Conservation (phyloP, 2,113 vertebrate species). For the Laterallus jamaicensis region DNA sequence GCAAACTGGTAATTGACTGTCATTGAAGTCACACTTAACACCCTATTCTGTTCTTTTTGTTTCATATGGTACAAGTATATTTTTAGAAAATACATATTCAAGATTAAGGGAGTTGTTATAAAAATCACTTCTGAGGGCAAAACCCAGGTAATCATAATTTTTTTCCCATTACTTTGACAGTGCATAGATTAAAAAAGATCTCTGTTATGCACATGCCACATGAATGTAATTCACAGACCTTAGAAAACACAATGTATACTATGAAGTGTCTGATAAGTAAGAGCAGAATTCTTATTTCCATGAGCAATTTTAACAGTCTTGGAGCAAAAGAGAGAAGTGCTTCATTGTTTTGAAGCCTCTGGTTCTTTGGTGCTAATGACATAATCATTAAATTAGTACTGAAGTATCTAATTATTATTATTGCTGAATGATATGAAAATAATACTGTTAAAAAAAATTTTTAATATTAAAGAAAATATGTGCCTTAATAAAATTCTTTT, state of each 20-base stretch:
- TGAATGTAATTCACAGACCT: background rate
- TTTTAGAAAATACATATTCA: background rate
- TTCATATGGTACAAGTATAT: background rate
- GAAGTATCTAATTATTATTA: background rate
- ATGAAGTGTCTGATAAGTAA: background rate
- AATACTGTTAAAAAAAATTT: background rate
- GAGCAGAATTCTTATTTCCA: background rate
- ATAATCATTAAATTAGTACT: background rate
- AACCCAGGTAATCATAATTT: background rate
- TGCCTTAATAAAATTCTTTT: background rate
- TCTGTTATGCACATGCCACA: background rate
- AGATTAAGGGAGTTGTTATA: background rate
- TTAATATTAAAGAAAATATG: background rate
- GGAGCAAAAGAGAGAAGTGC: background rate
- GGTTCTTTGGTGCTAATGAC: background rate
- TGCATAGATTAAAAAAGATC: background rate
- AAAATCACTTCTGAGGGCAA: background rate
- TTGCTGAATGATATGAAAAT: background rate
- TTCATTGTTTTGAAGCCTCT: background rate
- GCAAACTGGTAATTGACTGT: background rate
- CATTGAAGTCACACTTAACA: background rate
- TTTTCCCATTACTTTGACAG: background rate
- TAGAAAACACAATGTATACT: background rate
- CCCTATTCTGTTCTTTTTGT: background rate
- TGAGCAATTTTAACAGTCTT: background rate